phyloP scores from a whole-genome alignment of 92 coral and sea anemone species.

The Zoanthus solanderi region DNA sequence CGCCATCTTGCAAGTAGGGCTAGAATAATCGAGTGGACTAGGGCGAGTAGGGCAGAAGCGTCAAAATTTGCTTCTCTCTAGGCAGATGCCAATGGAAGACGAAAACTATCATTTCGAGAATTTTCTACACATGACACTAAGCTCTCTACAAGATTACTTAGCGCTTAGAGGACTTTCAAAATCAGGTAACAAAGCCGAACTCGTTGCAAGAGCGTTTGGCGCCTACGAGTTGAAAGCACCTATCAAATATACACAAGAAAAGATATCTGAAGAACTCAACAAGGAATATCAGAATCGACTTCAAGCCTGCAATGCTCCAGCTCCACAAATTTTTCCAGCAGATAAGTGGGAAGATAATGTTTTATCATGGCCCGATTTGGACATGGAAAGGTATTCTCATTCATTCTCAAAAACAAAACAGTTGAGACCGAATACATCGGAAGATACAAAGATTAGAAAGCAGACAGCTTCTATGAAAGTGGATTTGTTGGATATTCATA shows the following conservation, averaged over 20 bases:
- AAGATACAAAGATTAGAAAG: no score
- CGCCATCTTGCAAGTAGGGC: conserved; percentile 16
- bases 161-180: conserved; percentile 26
- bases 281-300: conserved; percentile 47
- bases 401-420: no score
- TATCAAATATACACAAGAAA: conserved; percentile 21
- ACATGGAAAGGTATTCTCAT: no score
- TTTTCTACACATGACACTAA: conserved; percentile 32
- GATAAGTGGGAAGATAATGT: no score
- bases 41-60: conserved; percentile 2
- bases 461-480: no score
- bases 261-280: neutral
- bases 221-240: conserved; percentile 36
- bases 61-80: neutral
- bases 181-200: conserved; percentile 38
- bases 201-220: conserved; percentile 37
- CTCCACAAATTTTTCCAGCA: conserved; percentile 41
- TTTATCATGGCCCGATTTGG: no score
- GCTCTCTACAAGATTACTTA: conserved; percentile 34
- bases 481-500: no score
- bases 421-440: no score
- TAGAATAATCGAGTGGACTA: neutral
- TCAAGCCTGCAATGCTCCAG: conserved; percentile 1
- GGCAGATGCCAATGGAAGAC: neutral
- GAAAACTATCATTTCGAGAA: conserved; percentile 30